Evolutionary conservation across 2,113 vertebrate genomes (phyloP).

Genomic region (Piaya cayana): DNA sequence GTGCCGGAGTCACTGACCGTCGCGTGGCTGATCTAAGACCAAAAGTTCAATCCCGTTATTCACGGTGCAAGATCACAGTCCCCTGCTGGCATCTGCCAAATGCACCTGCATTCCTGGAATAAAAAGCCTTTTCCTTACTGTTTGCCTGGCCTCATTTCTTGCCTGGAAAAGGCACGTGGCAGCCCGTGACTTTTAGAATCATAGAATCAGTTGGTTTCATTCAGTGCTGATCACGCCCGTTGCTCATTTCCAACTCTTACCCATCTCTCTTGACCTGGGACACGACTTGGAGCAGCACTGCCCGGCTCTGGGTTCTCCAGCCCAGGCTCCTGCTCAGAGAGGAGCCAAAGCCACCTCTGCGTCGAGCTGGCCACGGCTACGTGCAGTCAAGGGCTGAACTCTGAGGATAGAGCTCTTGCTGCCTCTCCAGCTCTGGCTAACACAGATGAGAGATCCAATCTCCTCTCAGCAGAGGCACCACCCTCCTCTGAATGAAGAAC

Average conservation of each 20-base stretch:
- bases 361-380: neutral
- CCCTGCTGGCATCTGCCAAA: neutral
- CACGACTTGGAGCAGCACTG: neutral
- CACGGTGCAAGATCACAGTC: neutral
- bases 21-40: conserved; percentile 11
- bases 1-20: conserved; percentile 63
- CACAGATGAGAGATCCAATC: no score
- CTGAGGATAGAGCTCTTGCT: neutral
- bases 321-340: neutral
- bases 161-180: neutral
- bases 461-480: neutral
- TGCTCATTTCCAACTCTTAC: neutral
- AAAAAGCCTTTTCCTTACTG: neutral
- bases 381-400: neutral
- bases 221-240: neutral
- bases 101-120: rapidly evolving
- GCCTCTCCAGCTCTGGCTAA: neutral
- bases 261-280: neutral
- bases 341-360: neutral
- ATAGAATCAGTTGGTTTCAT: no score
- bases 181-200: neutral
- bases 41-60: conserved; percentile 9
- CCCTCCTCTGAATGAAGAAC: neutral
- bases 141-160: neutral
- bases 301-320: neutral